Conservation (phyloP, 2,113 vertebrate genomes). For the Phocoena sinus region DNA sequence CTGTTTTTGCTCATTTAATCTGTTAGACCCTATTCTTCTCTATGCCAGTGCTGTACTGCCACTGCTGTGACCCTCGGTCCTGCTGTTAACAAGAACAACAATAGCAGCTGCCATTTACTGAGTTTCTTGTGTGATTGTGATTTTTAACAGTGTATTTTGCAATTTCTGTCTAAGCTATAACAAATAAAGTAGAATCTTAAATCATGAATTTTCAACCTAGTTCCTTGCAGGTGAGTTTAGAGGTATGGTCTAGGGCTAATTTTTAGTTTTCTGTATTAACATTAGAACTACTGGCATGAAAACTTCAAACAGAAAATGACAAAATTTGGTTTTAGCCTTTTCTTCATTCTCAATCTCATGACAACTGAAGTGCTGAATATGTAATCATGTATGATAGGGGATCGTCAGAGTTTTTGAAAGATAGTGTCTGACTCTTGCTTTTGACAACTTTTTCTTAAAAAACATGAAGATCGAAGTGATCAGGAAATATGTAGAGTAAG, state of each 20-base stretch:
- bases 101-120: neutral
- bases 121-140: neutral
- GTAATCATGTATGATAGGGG: neutral
- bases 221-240: neutral
- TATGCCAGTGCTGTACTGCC: accelerated
- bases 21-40: neutral
- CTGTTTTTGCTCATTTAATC: neutral
- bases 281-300: neutral
- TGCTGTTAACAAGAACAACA: neutral
- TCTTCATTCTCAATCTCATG: neutral
- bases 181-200: neutral
- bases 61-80: accelerated
- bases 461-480: neutral
- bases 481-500: neutral
- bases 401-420: neutral
- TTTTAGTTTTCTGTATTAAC: neutral
- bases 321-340: neutral
- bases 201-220: neutral
- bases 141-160: neutral
- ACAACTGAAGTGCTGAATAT: neutral
- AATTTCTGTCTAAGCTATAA: neutral
- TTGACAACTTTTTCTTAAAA: neutral
- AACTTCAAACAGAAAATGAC: neutral
- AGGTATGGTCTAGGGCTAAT: neutral
- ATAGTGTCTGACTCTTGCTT: neutral